Percentiles rank a stretch among this genome's conserved stretches.
Conservation (phyloP, 2,797 vertebrate genomes). For the Loris lydekkerianus region DNA sequence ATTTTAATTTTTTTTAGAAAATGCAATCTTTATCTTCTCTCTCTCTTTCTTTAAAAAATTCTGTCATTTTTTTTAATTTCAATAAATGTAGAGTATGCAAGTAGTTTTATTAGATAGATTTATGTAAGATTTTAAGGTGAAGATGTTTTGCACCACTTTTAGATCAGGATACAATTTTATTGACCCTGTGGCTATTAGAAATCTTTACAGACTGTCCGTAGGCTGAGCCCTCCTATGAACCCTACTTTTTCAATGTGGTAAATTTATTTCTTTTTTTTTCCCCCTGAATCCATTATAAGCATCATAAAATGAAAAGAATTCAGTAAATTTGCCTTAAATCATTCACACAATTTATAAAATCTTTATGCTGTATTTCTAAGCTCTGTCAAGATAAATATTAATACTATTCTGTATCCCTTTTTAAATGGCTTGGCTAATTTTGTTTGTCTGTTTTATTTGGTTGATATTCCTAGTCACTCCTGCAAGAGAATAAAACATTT, state of each 20-base stretch:
- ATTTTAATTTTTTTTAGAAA: too few relatives aligned
- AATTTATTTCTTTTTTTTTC: neutral
- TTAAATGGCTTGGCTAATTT: neutral
- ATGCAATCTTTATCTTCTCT: neutral
- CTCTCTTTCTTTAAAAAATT: too few relatives aligned
- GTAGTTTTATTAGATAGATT: too few relatives aligned
- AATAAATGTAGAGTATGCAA: too few relatives aligned
- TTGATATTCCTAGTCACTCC: neutral
- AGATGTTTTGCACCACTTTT: neutral
- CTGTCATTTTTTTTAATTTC: too few relatives aligned
- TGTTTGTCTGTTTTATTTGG: conserved; percentile 8
- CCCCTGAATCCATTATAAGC: neutral
- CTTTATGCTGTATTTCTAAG: conserved; percentile 2
- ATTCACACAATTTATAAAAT: neutral
- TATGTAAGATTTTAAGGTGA: neutral
- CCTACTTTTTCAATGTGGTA: neutral
- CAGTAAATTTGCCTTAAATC: neutral
- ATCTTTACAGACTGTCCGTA: neutral
- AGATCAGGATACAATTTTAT: neutral
- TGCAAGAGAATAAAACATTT: neutral
- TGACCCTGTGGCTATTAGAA: neutral
- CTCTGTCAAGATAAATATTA: neutral
- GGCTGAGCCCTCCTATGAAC: neutral
- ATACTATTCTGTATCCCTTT: neutral
- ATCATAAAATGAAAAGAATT: neutral